These are phyloP conservation scores for Phyllotreta striolata DNA, from an alignment of 2,888 invertebrate genomes.

Conservation along the genomic window DNA sequence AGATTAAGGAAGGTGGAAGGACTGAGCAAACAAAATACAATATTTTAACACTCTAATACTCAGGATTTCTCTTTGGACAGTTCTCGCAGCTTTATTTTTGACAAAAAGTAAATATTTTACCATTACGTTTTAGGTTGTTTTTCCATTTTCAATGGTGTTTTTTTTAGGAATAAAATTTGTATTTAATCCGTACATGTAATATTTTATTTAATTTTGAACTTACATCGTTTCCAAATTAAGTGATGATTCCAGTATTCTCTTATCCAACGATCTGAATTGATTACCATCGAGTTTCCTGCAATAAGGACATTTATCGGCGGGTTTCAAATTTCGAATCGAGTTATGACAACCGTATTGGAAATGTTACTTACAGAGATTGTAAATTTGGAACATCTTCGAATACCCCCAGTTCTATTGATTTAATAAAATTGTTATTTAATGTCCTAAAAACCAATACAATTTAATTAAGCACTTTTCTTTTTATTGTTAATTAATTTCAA, in stretches of 20 bases:
- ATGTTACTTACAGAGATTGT: conserved; percentile 60
- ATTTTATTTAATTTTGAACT: too few relatives aligned
- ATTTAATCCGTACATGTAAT: too few relatives aligned
- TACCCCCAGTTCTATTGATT: conserved; percentile 59
- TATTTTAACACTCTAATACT: too few relatives aligned
- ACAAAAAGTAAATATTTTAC: too few relatives aligned
- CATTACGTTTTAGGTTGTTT: not conserved
- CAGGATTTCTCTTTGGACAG: too few relatives aligned
- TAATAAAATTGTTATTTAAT: conserved; percentile 62
- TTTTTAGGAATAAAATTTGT: too few relatives aligned
- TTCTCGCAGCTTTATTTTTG: too few relatives aligned
- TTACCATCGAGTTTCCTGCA: conserved; percentile 54
- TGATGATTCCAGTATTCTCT: conserved; percentile 58
- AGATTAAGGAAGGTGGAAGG: too few relatives aligned
- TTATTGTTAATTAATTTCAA: not conserved
- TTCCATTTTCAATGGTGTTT: too few relatives aligned
- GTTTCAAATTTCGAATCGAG: conserved; percentile 36
- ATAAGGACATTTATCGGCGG: conserved; percentile 11
- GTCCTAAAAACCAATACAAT: conserved; percentile 56
- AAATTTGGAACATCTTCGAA: conserved; percentile 60
- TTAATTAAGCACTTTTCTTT: conserved; percentile 3
- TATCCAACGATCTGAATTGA: conserved; percentile 58
- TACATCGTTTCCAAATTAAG: conserved; percentile 62
- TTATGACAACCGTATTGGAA: not conserved
- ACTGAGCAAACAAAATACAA: too few relatives aligned